These are phyloP conservation scores for Helicoverpa zea DNA, from an alignment of 1,140 invertebrate genomes.

Conservation along the genomic window DNA sequence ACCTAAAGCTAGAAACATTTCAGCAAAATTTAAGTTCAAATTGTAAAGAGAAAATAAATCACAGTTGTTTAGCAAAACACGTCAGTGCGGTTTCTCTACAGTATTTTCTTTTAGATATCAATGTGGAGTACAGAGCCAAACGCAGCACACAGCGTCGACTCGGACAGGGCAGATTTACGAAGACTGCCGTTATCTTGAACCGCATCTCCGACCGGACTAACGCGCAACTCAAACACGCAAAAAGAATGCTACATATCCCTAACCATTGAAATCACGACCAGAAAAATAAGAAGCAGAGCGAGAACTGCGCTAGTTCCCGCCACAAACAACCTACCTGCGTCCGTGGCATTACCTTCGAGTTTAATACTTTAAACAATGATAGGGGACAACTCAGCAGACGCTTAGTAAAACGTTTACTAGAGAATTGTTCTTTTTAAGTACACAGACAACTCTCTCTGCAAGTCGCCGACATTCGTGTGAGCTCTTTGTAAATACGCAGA, in stretches of 20 bases:
- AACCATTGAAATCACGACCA: constrained; percentile 43
- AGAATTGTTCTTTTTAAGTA: constrained; percentile 69
- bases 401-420: constrained; percentile 67
- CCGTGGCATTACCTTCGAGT: constrained; percentile 11
- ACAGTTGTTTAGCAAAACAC: constrained; percentile 45
- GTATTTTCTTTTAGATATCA: constrained; percentile 49
- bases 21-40: constrained; percentile 6
- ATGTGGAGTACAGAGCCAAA: constrained; percentile 36
- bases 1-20: not conserved
- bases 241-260: constrained; percentile 37
- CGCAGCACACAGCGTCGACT: constrained; percentile 39
- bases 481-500: constrained; percentile 67
- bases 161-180: constrained; percentile 71
- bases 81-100: constrained; percentile 34
- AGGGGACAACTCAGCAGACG: constrained; percentile 51
- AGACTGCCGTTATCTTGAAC: constrained; percentile 56
- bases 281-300: constrained; percentile 2
- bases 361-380: constrained; percentile 48
- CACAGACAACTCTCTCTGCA: constrained; percentile 61
- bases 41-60: constrained; percentile 42
- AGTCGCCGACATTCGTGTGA: constrained; percentile 64
- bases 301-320: not conserved
- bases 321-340: constrained; percentile 29
- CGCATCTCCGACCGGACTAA: constrained; percentile 46
- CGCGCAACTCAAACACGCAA: constrained; percentile 49